Evolutionary conservation across 53 echinoderm and acorn worm species (phyloP).

Genomic region (Astropecten irregularis): DNA sequence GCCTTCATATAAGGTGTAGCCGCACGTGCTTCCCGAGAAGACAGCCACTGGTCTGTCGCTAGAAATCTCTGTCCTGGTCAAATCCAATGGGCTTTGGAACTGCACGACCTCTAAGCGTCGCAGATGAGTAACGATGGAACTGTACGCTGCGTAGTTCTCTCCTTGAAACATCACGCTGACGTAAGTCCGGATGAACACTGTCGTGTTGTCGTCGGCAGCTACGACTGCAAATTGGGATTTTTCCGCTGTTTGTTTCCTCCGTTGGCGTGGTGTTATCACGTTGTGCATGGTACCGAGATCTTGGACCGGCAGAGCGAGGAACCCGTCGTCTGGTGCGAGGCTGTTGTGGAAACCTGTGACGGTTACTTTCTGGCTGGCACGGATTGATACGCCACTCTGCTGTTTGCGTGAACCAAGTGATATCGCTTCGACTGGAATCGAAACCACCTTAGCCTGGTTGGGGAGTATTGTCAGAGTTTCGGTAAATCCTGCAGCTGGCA

Average conservation of each 20-base stretch:
- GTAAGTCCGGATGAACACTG: conserved; percentile 5
- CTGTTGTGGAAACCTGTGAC: conserved; percentile 21
- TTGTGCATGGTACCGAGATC: conserved; percentile 42
- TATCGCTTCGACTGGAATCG: conserved; percentile 1
- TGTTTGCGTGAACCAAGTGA: conserved; percentile 15
- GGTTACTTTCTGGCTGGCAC: conserved; percentile 16
- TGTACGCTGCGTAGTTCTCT: neutral
- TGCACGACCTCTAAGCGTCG: conserved; percentile 33
- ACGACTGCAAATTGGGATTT: conserved; percentile 48
- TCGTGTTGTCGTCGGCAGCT: conserved; percentile 42
- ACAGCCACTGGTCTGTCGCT: conserved; percentile 49
- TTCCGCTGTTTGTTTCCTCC: conserved; percentile 16
- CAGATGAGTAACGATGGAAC: conserved; percentile 9
- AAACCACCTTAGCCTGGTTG: neutral
- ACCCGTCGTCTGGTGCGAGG: conserved; percentile 35
- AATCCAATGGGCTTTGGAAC: conserved; percentile 45
- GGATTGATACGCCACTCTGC: conserved; percentile 8
- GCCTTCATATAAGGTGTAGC: conserved; percentile 24
- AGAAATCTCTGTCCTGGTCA: conserved; percentile 31
- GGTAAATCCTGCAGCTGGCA: neutral
- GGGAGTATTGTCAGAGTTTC: conserved; percentile 3
- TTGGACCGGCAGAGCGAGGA: conserved; percentile 49
- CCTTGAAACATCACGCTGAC: conserved; percentile 15
- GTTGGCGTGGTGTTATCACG: conserved; percentile 17
- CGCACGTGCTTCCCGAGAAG: conserved; percentile 53